Evolutionary conservation across 2,113 vertebrate genomes (phyloP).

Genomic region (Stictonetta naevosa): DNA sequence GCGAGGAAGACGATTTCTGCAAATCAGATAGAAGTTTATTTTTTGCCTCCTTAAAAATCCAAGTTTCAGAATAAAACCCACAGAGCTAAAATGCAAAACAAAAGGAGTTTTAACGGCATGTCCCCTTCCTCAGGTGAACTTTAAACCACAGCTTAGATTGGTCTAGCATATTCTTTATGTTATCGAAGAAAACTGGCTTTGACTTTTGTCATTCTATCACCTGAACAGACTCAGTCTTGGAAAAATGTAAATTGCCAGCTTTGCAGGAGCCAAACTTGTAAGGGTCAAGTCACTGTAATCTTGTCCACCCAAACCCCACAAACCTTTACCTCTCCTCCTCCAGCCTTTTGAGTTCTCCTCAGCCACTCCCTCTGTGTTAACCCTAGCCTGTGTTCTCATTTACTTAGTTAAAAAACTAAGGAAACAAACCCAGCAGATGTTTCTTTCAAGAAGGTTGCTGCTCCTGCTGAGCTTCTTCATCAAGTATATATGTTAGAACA

Average conservation of each 20-base stretch:
- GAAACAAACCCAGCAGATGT: not conserved
- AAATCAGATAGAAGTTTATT: constrained; percentile 42
- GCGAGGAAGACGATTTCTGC: constrained; percentile 82
- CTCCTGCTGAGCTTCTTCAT: not conserved
- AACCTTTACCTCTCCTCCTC: not conserved
- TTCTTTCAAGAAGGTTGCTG: not conserved
- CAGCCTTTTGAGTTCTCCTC: not conserved
- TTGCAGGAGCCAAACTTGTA: not conserved
- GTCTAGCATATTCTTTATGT: not conserved
- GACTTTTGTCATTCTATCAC: not conserved
- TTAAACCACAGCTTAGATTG: not conserved
- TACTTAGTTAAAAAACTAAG: not conserved
- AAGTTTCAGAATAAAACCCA: not conserved
- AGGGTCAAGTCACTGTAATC: not conserved
- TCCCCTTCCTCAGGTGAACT: not conserved
- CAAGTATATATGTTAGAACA: not conserved
- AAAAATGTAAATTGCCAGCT: not conserved
- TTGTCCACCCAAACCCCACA: not conserved
- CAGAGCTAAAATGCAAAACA: not conserved
- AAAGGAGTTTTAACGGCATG: rapidly evolving
- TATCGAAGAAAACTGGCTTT: not conserved
- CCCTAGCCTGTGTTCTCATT: not conserved
- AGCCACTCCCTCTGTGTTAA: rapidly evolving
- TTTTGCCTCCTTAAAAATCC: not conserved
- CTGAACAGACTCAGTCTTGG: not conserved